Conservation (phyloP, 2,888 invertebrate genomes). For the Polyploca ridens region DNA sequence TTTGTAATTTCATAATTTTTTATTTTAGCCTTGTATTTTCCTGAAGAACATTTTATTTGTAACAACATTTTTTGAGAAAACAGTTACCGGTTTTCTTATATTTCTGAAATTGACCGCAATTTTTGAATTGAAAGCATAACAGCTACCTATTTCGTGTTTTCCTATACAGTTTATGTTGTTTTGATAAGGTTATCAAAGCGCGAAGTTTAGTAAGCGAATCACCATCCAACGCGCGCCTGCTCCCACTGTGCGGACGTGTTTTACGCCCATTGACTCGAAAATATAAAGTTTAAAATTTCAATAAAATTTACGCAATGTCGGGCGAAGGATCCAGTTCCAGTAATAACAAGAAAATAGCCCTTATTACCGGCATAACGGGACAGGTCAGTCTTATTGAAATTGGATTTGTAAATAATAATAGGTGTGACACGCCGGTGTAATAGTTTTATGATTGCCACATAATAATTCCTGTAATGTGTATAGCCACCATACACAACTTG, state of each 20-base stretch:
- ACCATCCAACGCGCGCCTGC: constrained; percentile 31
- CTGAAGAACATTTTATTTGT: too few relatives aligned
- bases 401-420: constrained; percentile 8
- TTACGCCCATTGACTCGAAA: constrained; percentile 19
- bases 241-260: constrained; percentile 40
- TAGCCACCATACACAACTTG: background rate
- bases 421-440: constrained; percentile 8
- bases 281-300: constrained; percentile 14
- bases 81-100: too few relatives aligned
- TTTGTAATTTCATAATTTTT: too few relatives aligned
- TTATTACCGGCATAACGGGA: constrained; percentile 98
- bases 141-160: background rate
- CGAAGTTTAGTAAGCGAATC: constrained; percentile 3
- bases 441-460: background rate
- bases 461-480: background rate
- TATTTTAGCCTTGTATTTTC: too few relatives aligned
- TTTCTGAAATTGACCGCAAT: background rate
- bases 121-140: background rate
- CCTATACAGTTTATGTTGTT: constrained; percentile 20
- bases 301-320: constrained; percentile 55
- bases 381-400: constrained; percentile 87
- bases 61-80: too few relatives aligned
- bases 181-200: constrained; percentile 41
- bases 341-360: constrained; percentile 88
- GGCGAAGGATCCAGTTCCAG: constrained; percentile 58